Base-by-base conservation (phyloP, 2,888 invertebrate genomes). In the Drosophila lutescens region DNA sequence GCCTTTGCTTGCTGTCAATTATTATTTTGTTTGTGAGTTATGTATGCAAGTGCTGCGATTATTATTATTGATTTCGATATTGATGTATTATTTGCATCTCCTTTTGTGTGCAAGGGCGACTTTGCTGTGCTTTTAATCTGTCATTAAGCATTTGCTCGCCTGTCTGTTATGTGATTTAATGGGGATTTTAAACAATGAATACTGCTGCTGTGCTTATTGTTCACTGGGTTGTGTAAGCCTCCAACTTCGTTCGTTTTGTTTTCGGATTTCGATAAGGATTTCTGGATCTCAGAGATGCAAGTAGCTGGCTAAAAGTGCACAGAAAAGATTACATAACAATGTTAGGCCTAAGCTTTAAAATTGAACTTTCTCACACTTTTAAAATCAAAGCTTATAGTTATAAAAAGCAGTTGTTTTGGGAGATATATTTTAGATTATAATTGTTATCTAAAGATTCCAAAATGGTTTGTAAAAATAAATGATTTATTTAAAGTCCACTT, bases 211-310 rank as follows among this genome's bases (percentile, higher is more conserved):
- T 26, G 36, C 47, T 66, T 55, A 58, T 38, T 54, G 54, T 57
- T 73, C 51, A 56, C 46, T 51, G 50, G 54, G 63, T 63, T 50
- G 50, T 70, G 46, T 69, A 59, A 59, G 59, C 51, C 34, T 61
- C 26, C 50, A 70, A 61, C 43, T 71, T 71, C 38, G 41, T 70
- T 57, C 34, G 57, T 34, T 50, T 49, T 15, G 26, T 15, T 38
- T 34, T 57, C 51, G 57, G 44, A 34, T 50, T 51, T 61, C 49
- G 54, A 69, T 71, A 62, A 62, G 55, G 62, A 62, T 62, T 56
- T 47, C 17, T 49, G 57, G 68, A 57, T 49, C 46, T 60, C 54
- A 49, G 76, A 74, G 70, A 55, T 77, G 71, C 76, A 79, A 85
- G 80, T 81, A 71, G 77, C 49, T 54, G 54, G 44, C 81, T 80